Conservation (phyloP, 1,140 invertebrate species). For the Meteorus sp. region DNA sequence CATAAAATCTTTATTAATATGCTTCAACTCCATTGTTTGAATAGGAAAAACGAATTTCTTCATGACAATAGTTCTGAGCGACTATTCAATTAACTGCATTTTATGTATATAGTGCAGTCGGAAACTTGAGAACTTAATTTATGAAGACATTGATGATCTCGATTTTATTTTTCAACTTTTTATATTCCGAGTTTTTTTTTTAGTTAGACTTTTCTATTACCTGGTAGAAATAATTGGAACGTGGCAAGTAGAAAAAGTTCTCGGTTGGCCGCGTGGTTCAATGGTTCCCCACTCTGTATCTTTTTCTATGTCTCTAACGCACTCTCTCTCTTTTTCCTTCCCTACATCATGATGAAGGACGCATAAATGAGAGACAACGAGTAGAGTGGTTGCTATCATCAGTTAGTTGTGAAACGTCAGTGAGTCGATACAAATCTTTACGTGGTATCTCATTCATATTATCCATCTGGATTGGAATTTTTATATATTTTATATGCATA, state of each 20-base stretch:
- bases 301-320: background rate
- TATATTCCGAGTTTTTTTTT: background rate
- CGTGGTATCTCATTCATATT: background rate
- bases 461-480: too few species aligned
- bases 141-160: background rate
- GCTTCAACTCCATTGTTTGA: too few species aligned
- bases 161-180: background rate
- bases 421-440: background rate
- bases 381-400: too few species aligned
- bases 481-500: too few species aligned
- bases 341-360: conserved; percentile 12
- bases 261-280: conserved; percentile 32
- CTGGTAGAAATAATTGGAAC: conserved; percentile 18
- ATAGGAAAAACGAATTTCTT: too few species aligned
- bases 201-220: background rate
- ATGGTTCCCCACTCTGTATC: conserved; percentile 19
- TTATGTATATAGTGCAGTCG: too few species aligned
- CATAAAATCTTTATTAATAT: conserved; percentile 1
- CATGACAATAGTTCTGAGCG: too few species aligned
- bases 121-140: too few species aligned
- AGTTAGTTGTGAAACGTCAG: conserved; percentile 16
- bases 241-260: conserved; percentile 29
- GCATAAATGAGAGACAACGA: background rate
- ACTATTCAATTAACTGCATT: too few species aligned
- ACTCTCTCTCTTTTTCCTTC: conserved; percentile 4